phyloP scores from a whole-genome alignment of 2,113 vertebrate genomes.

The Charina bottae region DNA sequence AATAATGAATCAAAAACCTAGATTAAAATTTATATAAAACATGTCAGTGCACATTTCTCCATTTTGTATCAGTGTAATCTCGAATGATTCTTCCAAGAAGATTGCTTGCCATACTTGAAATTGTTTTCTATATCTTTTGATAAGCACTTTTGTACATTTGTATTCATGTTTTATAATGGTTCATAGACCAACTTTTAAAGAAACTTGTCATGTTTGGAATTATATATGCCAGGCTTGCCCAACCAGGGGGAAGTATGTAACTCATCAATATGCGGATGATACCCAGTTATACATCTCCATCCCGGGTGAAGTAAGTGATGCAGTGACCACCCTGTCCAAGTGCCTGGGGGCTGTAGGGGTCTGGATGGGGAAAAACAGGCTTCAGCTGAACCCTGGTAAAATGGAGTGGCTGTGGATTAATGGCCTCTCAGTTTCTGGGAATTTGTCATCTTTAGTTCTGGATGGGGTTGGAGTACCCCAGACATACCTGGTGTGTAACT shows the following conservation, averaged over 20 bases:
- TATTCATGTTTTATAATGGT: background rate
- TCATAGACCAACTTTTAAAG: background rate
- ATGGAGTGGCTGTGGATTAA: too few species aligned
- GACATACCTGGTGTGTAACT: too few species aligned
- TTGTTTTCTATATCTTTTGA: background rate
- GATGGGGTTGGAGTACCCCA: too few species aligned
- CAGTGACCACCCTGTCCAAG: too few species aligned
- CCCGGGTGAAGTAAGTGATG: too few species aligned
- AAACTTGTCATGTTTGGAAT: background rate
- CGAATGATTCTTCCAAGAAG: background rate
- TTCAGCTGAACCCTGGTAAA: too few species aligned
- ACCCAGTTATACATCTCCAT: too few species aligned
- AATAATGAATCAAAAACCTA: background rate
- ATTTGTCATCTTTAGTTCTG: too few species aligned
- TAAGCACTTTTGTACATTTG: background rate
- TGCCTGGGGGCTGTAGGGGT: too few species aligned
- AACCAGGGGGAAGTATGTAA: background rate
- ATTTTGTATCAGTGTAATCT: background rate
- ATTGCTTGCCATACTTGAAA: background rate
- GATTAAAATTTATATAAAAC: conserved; percentile 17
- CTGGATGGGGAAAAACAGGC: too few species aligned
- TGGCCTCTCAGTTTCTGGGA: too few species aligned
- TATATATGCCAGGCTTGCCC: background rate
- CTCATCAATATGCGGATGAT: too few species aligned
- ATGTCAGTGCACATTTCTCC: conserved; percentile 35